These are phyloP conservation scores for Volucella zonaria DNA, from an alignment of 2,888 invertebrate species.

Conservation along the genomic window DNA sequence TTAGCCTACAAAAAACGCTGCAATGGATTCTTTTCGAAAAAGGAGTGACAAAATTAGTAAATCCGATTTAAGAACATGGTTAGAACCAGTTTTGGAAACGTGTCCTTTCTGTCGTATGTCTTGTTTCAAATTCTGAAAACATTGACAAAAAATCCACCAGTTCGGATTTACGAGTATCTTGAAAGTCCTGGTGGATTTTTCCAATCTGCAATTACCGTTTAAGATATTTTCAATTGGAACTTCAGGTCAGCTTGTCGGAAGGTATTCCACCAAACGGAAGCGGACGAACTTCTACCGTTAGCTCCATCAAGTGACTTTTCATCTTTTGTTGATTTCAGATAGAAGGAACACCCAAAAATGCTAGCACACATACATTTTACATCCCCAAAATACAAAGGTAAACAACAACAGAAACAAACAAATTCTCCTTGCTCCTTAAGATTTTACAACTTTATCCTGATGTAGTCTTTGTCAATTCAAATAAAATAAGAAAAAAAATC, in stretches of 20 bases:
- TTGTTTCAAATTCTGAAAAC: slow-evolving; percentile 27
- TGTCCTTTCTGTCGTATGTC: not conserved
- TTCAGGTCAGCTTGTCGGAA: slow-evolving; percentile 27
- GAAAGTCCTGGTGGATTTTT: slow-evolving; percentile 28
- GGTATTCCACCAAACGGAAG: slow-evolving; percentile 9
- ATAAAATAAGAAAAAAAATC: not conserved
- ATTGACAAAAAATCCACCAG: not conserved
- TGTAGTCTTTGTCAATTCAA: slow-evolving; percentile 8
- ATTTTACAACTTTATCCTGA: slow-evolving; percentile 56
- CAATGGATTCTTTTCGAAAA: not conserved
- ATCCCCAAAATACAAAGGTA: slow-evolving; percentile 4
- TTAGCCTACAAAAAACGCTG: too few relatives aligned
- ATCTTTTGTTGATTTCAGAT: slow-evolving; percentile 31
- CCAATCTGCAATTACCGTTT: slow-evolving; percentile 48
- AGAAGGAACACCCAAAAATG: slow-evolving; percentile 9
- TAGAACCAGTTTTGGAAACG: slow-evolving; percentile 7
- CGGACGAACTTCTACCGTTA: slow-evolving; percentile 30
- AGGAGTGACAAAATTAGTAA: slow-evolving; percentile 16
- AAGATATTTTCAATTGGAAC: slow-evolving; percentile 32
- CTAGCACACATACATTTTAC: not conserved
- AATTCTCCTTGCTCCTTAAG: slow-evolving; percentile 24
- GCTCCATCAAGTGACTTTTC: slow-evolving; percentile 49
- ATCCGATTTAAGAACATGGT: slow-evolving; percentile 41
- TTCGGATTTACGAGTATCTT: slow-evolving; percentile 32
- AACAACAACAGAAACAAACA: slow-evolving; percentile 34